Evolutionary conservation across 2,113 vertebrate genomes (phyloP).

Genomic region (Holacanthus passer): DNA sequence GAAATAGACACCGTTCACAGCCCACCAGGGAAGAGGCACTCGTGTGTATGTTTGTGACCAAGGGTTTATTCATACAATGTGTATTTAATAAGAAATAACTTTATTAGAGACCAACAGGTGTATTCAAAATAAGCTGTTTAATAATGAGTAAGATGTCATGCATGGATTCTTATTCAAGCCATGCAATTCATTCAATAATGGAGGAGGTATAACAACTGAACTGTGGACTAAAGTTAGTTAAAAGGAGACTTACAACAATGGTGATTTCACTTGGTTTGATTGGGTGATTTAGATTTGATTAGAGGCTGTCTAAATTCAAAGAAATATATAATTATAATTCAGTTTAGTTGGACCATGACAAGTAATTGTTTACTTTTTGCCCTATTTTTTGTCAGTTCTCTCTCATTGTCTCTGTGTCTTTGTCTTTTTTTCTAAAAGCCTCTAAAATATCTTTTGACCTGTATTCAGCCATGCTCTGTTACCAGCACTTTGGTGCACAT

Average conservation of each 20-base stretch:
- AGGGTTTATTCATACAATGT: background rate
- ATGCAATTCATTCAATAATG: background rate
- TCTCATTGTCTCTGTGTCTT: background rate
- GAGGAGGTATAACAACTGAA: background rate
- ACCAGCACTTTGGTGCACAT: no score
- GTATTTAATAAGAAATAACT: background rate
- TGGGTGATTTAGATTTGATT: conserved; percentile 17
- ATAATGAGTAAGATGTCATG: background rate
- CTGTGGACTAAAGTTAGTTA: background rate
- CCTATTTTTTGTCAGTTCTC: no score
- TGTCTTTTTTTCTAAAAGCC: background rate
- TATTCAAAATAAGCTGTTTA: background rate
- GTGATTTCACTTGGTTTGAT: background rate
- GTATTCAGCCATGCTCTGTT: background rate
- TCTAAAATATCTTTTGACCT: background rate
- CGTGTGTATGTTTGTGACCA: background rate
- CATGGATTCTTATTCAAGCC: background rate
- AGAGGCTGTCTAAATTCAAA: background rate
- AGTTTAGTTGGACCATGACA: background rate
- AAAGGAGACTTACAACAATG: background rate
- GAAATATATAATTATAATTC: background rate
- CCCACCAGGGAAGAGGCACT: background rate
- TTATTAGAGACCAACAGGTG: background rate
- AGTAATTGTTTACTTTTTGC: no score
- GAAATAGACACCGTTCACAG: background rate